A percentile compares a stretch with the other conserved stretches of the same genome.
Evolutionary conservation across 2,888 invertebrate genomes (phyloP).

Genomic region (Amblyjoppa fuscipennis): DNA sequence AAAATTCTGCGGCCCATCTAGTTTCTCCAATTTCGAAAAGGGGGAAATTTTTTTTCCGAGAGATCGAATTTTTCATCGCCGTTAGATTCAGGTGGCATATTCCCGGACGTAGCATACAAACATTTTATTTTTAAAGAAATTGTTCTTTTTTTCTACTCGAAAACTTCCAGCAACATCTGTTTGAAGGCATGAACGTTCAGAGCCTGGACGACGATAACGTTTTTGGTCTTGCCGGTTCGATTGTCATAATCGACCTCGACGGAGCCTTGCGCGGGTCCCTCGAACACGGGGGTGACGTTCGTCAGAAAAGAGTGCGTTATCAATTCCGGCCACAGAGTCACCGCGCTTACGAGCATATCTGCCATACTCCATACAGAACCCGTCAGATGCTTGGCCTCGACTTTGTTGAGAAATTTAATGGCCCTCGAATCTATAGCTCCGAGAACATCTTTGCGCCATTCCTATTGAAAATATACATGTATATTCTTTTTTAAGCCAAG

Average conservation of each 20-base stretch:
- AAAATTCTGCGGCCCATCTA: too few species aligned
- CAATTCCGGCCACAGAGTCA: slow-evolving; percentile 74
- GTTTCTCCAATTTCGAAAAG: not conserved
- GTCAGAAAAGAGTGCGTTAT: slow-evolving; percentile 55
- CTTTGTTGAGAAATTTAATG: slow-evolving; percentile 86
- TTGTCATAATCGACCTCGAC: slow-evolving; percentile 76
- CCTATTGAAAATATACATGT: slow-evolving; percentile 3
- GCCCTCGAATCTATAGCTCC: slow-evolving; percentile 83
- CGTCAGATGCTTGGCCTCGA: slow-evolving; percentile 82
- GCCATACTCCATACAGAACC: slow-evolving; percentile 71
- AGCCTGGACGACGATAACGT: slow-evolving; percentile 71
- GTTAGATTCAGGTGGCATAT: too few species aligned
- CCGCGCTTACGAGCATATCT: slow-evolving; percentile 75
- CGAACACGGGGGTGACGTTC: slow-evolving; percentile 73
- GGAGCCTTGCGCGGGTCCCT: slow-evolving; percentile 74
- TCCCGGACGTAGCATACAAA: too few species aligned
- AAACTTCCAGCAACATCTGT: slow-evolving; percentile 53
- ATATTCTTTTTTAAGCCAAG: not conserved
- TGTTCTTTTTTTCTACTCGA: slow-evolving; percentile 32
- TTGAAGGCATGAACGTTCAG: slow-evolving; percentile 65
- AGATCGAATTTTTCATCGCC: too few species aligned
- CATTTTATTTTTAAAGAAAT: too few species aligned
- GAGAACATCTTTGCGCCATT: slow-evolving; percentile 76
- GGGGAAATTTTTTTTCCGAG: too few species aligned
- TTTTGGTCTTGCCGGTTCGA: slow-evolving; percentile 56